Percentiles rank a stretch among this genome's conserved stretches.
Evolutionary conservation across 2,888 invertebrate species (phyloP).

Genomic region (Zaprionus lineosus): DNA sequence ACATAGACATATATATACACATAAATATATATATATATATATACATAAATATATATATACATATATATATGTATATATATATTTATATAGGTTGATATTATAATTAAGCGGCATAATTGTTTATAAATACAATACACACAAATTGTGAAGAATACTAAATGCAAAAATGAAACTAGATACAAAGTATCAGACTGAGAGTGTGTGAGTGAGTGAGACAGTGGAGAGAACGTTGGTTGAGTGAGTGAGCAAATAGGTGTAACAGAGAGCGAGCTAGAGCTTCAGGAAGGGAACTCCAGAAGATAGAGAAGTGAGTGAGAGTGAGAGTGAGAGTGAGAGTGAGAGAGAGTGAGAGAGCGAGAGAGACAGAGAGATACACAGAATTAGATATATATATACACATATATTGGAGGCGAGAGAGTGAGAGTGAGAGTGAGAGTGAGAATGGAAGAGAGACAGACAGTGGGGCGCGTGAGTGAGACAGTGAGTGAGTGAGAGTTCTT

Average conservation of each 20-base stretch:
- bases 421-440: constrained; percentile 22
- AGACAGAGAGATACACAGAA: constrained; percentile 8
- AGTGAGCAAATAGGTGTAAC: constrained; percentile 15
- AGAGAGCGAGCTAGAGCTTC: not conserved
- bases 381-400: not conserved
- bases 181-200: constrained; percentile 74
- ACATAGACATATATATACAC: too few species aligned
- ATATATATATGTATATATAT: too few species aligned
- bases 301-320: constrained; percentile 2
- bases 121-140: constrained; percentile 79
- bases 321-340: constrained; percentile 16
- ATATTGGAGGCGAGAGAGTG: not conserved
- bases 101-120: constrained; percentile 78
- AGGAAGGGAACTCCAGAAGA: not conserved
- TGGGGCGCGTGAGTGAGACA: constrained; percentile 37
- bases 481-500: constrained; percentile 37
- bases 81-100: constrained; percentile 59
- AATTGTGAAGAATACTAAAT: constrained; percentile 79
- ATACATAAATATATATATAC: too few species aligned
- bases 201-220: constrained; percentile 30
- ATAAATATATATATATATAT: too few species aligned
- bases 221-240: constrained; percentile 27
- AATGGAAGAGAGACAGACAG: constrained; percentile 17
- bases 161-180: constrained; percentile 79
- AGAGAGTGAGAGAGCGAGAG: constrained; percentile 18